Percentiles rank a stretch among this genome's conserved stretches.
Conservation (phyloP, 2,888 invertebrate genomes). For the Phymatocera aterrima region DNA sequence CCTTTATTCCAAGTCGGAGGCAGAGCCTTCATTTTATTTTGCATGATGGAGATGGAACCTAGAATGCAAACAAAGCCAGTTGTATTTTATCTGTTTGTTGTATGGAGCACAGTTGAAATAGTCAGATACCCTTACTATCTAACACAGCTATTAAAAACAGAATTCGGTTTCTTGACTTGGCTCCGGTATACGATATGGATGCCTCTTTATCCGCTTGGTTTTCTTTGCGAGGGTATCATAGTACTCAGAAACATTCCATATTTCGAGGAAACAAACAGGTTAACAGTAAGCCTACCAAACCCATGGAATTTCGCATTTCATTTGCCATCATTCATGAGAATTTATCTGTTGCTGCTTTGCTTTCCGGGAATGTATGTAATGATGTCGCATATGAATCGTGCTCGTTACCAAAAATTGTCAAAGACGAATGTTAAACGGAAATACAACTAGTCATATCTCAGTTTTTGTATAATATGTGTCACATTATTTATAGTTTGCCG, state of each 20-base stretch:
- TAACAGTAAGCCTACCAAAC: slow-evolving; percentile 89
- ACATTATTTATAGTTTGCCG: background rate
- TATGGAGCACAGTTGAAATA: slow-evolving; percentile 90
- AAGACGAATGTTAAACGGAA: slow-evolving; percentile 61
- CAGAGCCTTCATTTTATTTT: slow-evolving; percentile 86
- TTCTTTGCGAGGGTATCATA: slow-evolving; percentile 90
- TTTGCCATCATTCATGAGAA: slow-evolving; percentile 86
- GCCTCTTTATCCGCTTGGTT: slow-evolving; percentile 92
- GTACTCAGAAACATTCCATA: slow-evolving; percentile 91
- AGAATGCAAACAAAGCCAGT: slow-evolving; percentile 92
- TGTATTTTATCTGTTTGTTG: slow-evolving; percentile 90
- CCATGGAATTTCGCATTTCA: slow-evolving; percentile 91
- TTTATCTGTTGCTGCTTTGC: slow-evolving; percentile 86
- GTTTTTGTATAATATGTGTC: background rate
- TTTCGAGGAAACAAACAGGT: slow-evolving; percentile 89
- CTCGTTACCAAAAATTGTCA: slow-evolving; percentile 82
- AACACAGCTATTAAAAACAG: slow-evolving; percentile 84
- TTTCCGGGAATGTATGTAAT: slow-evolving; percentile 87
- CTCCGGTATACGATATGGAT: slow-evolving; percentile 96
- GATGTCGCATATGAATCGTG: slow-evolving; percentile 90
- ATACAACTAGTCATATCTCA: slow-evolving; percentile 47
- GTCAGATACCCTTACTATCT: slow-evolving; percentile 97
- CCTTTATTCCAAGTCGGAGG: slow-evolving; percentile 89
- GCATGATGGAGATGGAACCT: slow-evolving; percentile 89
- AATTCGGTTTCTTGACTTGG: slow-evolving; percentile 90